Evolutionary conservation across 2,113 vertebrate genomes (phyloP).

Genomic region (Vimba vimba): DNA sequence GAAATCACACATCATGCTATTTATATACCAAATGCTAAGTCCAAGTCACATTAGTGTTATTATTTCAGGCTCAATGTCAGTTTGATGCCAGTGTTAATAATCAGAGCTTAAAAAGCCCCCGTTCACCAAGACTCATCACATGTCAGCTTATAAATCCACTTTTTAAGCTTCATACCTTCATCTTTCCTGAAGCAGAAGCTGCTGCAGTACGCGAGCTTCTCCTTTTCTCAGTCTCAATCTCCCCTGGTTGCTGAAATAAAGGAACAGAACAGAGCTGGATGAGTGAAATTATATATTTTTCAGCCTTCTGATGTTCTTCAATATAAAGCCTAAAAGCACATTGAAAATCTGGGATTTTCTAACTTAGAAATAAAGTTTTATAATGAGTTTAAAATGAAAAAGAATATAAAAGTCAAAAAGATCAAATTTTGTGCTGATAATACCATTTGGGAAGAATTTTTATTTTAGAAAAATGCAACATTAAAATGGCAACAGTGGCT

Average conservation of each 20-base stretch:
- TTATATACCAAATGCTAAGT: constrained; percentile 8
- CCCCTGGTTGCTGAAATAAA: constrained; percentile 64
- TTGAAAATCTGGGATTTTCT: not conserved
- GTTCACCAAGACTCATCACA: constrained; percentile 17
- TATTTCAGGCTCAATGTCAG: constrained; percentile 8
- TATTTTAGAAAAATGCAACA: not conserved
- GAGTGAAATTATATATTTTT: not conserved
- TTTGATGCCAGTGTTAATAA: constrained; percentile 11
- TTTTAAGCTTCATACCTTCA: constrained; percentile 71
- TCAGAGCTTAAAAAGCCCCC: constrained; percentile 10
- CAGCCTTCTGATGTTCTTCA: not conserved
- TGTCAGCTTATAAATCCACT: constrained; percentile 24
- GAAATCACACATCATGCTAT: constrained; percentile 2
- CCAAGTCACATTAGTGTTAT: constrained; percentile 24
- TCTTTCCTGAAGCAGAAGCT: constrained; percentile 70
- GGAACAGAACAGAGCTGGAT: not conserved
- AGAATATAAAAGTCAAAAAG: not conserved
- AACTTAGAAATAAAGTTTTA: not conserved
- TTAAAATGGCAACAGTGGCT: not conserved
- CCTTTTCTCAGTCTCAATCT: constrained; percentile 56
- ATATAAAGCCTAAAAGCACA: not conserved
- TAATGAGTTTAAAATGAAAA: not conserved
- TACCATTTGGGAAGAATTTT: not conserved
- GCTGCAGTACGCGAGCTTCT: constrained; percentile 72
- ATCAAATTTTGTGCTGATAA: not conserved